Conservation (phyloP, 1,140 invertebrate species). For the Formica selysi region DNA sequence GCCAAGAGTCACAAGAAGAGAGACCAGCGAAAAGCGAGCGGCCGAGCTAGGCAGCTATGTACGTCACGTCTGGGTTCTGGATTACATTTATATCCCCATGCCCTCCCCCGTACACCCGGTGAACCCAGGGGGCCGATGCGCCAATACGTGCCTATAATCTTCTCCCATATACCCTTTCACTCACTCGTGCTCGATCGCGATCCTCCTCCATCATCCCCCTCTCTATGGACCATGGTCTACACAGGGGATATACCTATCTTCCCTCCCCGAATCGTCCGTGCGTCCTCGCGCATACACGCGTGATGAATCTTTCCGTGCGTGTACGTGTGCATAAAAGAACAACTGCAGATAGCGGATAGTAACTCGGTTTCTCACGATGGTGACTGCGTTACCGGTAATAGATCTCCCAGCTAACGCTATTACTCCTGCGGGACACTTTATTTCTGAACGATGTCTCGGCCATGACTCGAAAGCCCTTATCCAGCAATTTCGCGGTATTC, state of each 20-base stretch:
- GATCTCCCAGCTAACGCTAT: constrained; percentile 64
- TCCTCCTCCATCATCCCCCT: neutral
- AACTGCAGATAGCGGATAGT: constrained; percentile 44
- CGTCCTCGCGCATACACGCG: neutral
- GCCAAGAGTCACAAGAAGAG: constrained; percentile 59
- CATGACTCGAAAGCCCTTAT: constrained; percentile 76
- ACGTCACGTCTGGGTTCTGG: constrained; percentile 83
- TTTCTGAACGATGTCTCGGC: constrained; percentile 75
- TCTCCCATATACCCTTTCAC: constrained; percentile 70
- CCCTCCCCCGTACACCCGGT: constrained; percentile 39
- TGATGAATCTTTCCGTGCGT: neutral
- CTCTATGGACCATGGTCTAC: constrained; percentile 10
- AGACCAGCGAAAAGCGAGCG: constrained; percentile 60
- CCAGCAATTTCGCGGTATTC: constrained; percentile 37
- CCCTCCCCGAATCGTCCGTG: constrained; percentile 22
- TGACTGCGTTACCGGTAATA: constrained; percentile 52
- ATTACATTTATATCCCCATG: constrained; percentile 83
- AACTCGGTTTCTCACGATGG: constrained; percentile 42
- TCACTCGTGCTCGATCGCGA: constrained; percentile 58
- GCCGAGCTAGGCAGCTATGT: constrained; percentile 78
- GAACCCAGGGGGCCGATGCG: constrained; percentile 81
- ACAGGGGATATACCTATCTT: neutral
- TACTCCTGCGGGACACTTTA: constrained; percentile 75
- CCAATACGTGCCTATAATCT: constrained; percentile 85
- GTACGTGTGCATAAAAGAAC: constrained; percentile 29